phyloP scores from a whole-genome alignment of 2,888 invertebrate genomes.

The Cheilosia grossa region DNA sequence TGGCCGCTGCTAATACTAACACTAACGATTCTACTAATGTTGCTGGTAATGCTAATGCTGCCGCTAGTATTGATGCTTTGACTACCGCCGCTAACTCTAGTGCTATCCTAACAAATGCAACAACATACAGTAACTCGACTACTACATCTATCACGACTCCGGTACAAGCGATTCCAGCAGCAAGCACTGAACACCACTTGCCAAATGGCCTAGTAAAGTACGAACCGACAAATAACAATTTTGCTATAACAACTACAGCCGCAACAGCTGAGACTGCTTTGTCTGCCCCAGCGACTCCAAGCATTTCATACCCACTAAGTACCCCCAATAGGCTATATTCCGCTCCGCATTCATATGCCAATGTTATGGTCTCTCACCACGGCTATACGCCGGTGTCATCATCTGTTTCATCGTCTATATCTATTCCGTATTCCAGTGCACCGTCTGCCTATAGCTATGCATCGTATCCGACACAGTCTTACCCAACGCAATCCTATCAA shows the following conservation, averaged over 20 bases:
- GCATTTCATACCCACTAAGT: slow-evolving; percentile 59
- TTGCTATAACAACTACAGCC: slow-evolving; percentile 54
- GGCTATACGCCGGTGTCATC: slow-evolving; percentile 73
- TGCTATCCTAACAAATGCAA: slow-evolving; percentile 60
- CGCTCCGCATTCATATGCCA: slow-evolving; percentile 65
- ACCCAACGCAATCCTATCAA: slow-evolving; percentile 74
- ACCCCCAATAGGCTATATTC: slow-evolving; percentile 59
- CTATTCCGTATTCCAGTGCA: slow-evolving; percentile 74
- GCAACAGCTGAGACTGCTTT: slow-evolving; percentile 43
- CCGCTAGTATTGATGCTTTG: slow-evolving; percentile 42
- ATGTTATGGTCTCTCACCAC: slow-evolving; percentile 60
- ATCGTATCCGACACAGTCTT: slow-evolving; percentile 58
- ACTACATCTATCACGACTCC: slow-evolving; percentile 36
- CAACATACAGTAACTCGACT: slow-evolving; percentile 29
- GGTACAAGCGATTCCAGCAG: slow-evolving; percentile 15
- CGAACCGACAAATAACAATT: slow-evolving; percentile 51
- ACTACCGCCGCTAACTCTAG: slow-evolving; percentile 74
- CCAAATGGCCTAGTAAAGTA: slow-evolving; percentile 53
- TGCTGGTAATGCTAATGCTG: slow-evolving; percentile 75
- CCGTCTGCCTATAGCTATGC: slow-evolving; percentile 75
- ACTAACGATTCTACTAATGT: slow-evolving; percentile 49
- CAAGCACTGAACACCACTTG: slow-evolving; percentile 41
- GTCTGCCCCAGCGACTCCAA: slow-evolving; percentile 51
- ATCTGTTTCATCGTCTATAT: slow-evolving; percentile 76
- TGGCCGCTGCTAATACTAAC: slow-evolving; percentile 70